Conservation (phyloP, 2,888 invertebrate genomes). For the Ennomos fuscantarius region DNA sequence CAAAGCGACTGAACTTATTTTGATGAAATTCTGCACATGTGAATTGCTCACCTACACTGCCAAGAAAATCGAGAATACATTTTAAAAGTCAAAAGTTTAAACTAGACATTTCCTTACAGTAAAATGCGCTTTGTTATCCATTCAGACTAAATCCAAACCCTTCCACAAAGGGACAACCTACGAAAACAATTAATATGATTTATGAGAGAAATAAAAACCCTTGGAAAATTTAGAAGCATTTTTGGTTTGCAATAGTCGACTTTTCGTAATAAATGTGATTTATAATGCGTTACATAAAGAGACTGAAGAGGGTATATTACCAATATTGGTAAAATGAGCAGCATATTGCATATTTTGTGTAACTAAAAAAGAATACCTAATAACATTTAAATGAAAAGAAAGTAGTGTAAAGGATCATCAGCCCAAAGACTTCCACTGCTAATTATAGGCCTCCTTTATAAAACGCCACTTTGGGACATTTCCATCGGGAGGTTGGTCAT, state of each 20-base stretch:
- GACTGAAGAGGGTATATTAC: constrained; percentile 8
- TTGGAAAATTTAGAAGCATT: constrained; percentile 73
- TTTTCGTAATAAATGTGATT: constrained; percentile 69
- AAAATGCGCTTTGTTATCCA: constrained; percentile 33
- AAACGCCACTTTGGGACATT: no score
- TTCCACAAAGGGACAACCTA: constrained; percentile 54
- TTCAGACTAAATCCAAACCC: constrained; percentile 52
- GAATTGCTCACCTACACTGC: no score
- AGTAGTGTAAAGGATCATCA: no score
- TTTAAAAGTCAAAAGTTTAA: not conserved
- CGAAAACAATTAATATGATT: constrained; percentile 81
- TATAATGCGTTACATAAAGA: constrained; percentile 55
- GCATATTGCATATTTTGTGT: no score
- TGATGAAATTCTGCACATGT: no score
- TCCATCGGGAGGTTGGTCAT: no score
- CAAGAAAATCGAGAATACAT: no score
- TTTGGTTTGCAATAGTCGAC: constrained; percentile 71
- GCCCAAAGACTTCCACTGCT: no score
- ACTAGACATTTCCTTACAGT: constrained; percentile 15
- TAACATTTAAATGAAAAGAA: no score
- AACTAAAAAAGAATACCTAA: no score
- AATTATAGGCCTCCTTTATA: no score
- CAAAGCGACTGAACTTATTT: no score
- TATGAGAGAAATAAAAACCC: constrained; percentile 77
- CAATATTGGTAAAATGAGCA: not conserved